Evolutionary conservation across 1,140 invertebrate genomes (phyloP).

Genomic region (Phenacoccus solenopsis): DNA sequence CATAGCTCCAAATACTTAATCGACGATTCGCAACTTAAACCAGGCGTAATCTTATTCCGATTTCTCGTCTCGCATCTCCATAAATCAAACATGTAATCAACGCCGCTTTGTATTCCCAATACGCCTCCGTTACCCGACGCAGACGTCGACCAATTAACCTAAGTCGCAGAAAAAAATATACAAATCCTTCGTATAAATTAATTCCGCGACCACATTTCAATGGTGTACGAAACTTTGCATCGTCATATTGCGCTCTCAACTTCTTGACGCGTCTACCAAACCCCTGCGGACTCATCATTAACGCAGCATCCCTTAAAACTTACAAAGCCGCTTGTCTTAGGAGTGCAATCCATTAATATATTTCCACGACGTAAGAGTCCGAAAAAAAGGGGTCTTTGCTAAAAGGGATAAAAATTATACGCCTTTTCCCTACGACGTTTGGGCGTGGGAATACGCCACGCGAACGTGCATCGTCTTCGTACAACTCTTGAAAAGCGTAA

Average conservation of each 20-base stretch:
- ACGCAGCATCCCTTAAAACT: neutral
- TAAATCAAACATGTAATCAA: neutral
- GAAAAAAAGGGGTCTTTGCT: neutral
- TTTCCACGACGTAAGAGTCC: neutral
- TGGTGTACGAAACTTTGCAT: neutral
- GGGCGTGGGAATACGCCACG: neutral
- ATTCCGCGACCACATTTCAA: neutral
- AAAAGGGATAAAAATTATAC: slow-evolving; percentile 6
- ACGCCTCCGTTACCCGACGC: too few species aligned
- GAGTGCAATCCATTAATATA: slow-evolving; percentile 11
- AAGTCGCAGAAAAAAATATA: neutral
- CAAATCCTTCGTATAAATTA: neutral
- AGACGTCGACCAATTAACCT: too few species aligned
- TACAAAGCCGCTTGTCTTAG: neutral
- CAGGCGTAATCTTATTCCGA: neutral
- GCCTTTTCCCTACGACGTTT: neutral
- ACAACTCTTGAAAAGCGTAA: neutral
- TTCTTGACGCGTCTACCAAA: neutral
- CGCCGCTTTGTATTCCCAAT: neutral
- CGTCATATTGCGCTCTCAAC: neutral
- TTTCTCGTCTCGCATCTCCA: neutral
- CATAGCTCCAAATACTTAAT: too few species aligned
- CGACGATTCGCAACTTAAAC: too few species aligned
- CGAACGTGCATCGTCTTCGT: neutral
- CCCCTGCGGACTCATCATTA: neutral